A percentile compares a stretch with the other conserved stretches of the same genome.
These are phyloP conservation scores for Drosophila ironensis DNA, from an alignment of 1,140 invertebrate species.

Conservation along the genomic window DNA sequence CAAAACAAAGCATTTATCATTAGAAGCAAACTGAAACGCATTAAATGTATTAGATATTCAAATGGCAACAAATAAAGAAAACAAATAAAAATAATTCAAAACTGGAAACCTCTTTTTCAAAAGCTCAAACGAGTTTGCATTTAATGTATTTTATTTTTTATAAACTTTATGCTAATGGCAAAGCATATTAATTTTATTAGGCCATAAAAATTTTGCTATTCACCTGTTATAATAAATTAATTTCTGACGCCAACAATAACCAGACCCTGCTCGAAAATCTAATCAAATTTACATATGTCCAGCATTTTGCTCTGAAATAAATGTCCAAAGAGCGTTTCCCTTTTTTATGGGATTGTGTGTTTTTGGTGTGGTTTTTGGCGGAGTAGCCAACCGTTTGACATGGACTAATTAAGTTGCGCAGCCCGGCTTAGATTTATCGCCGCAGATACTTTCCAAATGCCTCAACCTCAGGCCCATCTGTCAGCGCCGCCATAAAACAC, in stretches of 20 bases:
- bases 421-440: constrained; percentile 62
- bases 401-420: constrained; percentile 76
- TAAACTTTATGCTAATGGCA: constrained; percentile 35
- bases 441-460: constrained; percentile 55
- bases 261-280: not conserved
- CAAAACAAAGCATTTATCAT: constrained; percentile 14
- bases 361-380: not conserved
- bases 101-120: constrained; percentile 29
- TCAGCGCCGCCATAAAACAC: constrained; percentile 37
- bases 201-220: constrained; percentile 21
- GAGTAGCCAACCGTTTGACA: constrained; percentile 52
- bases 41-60: not conserved
- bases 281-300: constrained; percentile 43
- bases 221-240: constrained; percentile 51
- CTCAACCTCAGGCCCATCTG: constrained; percentile 34
- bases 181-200: constrained; percentile 52
- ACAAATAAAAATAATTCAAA: not conserved
- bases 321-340: constrained; percentile 22
- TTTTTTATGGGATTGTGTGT: too few species aligned
- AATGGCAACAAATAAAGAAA: not conserved
- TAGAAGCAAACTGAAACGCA: not conserved
- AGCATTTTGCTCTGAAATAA: constrained; percentile 32
- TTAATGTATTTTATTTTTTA: not conserved
- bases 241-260: constrained; percentile 15
- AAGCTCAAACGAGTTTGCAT: constrained; percentile 13